Percentiles rank a stretch among this genome's conserved stretches.
Conservation (phyloP, 1,140 invertebrate species). For the Drosophila simulans region DNA sequence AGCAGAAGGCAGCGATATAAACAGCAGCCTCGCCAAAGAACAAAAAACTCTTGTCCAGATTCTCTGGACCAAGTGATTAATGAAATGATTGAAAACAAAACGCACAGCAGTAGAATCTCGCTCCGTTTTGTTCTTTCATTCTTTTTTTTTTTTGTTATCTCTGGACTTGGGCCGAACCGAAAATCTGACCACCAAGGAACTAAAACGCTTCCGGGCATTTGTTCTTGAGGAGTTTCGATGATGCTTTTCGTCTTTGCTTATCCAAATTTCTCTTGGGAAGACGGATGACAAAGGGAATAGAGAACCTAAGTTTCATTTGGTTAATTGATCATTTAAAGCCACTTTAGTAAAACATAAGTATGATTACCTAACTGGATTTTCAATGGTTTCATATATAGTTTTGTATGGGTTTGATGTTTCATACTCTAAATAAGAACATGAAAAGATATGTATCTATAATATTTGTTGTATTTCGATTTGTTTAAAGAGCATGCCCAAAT, state of each 20-base stretch:
- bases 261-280: conserved; percentile 4
- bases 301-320: not conserved
- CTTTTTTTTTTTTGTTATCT: conserved; percentile 41
- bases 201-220: conserved; percentile 49
- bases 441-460: not conserved
- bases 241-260: conserved; percentile 8
- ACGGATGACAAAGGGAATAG: conserved; percentile 9
- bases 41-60: conserved; percentile 45
- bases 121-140: conserved; percentile 36
- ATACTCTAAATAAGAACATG: not conserved
- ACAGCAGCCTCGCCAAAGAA: conserved; percentile 18
- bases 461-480: not conserved
- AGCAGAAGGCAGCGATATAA: conserved; percentile 71
- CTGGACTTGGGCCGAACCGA: conserved; percentile 16
- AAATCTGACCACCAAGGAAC: conserved; percentile 52
- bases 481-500: not conserved
- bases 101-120: conserved; percentile 25
- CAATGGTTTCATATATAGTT: too few species aligned
- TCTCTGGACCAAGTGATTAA: conserved; percentile 53
- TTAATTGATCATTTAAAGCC: conserved; percentile 18
- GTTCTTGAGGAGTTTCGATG: conserved; percentile 18
- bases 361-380: not conserved
- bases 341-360: conserved; percentile 4
- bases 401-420: too few species aligned
- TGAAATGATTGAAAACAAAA: conserved; percentile 69